Percentiles rank a stretch among this genome's conserved stretches.
These are phyloP conservation scores for Lysandra bellargus DNA, from an alignment of 2,888 invertebrate genomes.

Conservation along the genomic window DNA sequence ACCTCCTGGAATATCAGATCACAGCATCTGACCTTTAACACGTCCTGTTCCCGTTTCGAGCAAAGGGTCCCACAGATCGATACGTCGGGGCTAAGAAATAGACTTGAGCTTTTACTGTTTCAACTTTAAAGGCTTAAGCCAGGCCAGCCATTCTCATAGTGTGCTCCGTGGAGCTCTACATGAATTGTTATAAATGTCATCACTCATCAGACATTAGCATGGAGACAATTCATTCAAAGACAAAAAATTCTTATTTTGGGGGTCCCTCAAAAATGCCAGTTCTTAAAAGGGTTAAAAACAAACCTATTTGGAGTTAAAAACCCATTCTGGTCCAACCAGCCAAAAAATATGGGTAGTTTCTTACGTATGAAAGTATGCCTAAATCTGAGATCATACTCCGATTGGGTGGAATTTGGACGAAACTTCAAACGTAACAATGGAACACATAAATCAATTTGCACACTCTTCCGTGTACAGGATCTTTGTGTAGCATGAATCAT, in stretches of 20 bases:
- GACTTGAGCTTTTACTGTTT: not conserved
- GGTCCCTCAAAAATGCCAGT: too few relatives aligned
- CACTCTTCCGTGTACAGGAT: not conserved
- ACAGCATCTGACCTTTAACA: conserved; percentile 12
- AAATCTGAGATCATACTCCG: not conserved
- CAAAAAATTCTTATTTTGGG: too few relatives aligned
- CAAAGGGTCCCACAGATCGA: not conserved
- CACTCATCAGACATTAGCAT: too few relatives aligned
- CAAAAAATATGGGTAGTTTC: not conserved
- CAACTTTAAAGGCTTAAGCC: too few relatives aligned
- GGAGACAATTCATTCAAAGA: too few relatives aligned
- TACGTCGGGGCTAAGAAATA: not conserved
- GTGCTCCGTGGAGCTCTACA: too few relatives aligned
- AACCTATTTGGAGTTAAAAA: too few relatives aligned
- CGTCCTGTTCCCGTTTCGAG: not conserved
- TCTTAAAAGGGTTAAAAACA: too few relatives aligned
- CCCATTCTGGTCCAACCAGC: too few relatives aligned
- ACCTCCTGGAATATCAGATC: not conserved
- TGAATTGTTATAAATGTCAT: too few relatives aligned
- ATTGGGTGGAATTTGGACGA: not conserved
- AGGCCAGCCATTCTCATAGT: too few relatives aligned
- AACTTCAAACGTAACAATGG: not conserved
- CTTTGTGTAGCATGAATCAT: not conserved
- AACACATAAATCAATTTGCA: not conserved
- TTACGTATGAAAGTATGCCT: not conserved